Evolutionary conservation across 1,140 invertebrate genomes (phyloP).

Genomic region (Galendromus occidentalis): DNA sequence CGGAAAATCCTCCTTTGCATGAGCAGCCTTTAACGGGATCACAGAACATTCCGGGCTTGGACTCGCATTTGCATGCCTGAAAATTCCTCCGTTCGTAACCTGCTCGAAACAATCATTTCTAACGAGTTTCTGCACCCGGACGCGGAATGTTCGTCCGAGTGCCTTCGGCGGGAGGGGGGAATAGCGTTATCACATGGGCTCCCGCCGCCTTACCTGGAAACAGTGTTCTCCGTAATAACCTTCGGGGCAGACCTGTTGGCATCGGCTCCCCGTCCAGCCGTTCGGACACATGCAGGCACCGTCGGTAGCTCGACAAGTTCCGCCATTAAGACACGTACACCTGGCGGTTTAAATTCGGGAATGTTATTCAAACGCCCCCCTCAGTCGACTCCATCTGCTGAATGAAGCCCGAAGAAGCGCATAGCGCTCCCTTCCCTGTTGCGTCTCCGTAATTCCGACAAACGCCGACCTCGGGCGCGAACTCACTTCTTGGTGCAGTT

Average conservation of each 20-base stretch:
- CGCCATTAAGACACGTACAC: constrained; percentile 14
- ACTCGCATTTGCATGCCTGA: neutral
- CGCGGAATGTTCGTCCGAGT: neutral
- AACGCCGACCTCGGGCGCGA: constrained; percentile 18
- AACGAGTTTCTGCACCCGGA: neutral
- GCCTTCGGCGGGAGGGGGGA: neutral
- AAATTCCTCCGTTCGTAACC: neutral
- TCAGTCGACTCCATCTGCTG: too few relatives aligned
- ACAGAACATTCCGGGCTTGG: constrained; percentile 5
- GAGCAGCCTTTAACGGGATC: neutral
- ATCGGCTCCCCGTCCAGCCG: constrained; percentile 26
- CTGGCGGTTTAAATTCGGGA: neutral
- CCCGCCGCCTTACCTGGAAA: constrained; percentile 33
- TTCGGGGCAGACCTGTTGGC: constrained; percentile 46
- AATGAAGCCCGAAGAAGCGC: too few relatives aligned
- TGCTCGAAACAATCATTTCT: neutral
- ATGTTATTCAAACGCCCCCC: too few relatives aligned
- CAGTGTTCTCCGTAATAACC: constrained; percentile 74
- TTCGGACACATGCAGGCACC: constrained; percentile 54
- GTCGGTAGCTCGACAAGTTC: constrained; percentile 55
- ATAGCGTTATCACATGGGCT: neutral
- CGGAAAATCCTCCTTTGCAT: neutral
- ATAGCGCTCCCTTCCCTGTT: neutral
- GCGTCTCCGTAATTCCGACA: constrained; percentile 13
- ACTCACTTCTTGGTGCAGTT: constrained; percentile 57